A percentile compares a stretch with the other conserved stretches of the same genome.
Conservation (phyloP, 1,140 invertebrate genomes). For the Thaumatotibia leucotreta region DNA sequence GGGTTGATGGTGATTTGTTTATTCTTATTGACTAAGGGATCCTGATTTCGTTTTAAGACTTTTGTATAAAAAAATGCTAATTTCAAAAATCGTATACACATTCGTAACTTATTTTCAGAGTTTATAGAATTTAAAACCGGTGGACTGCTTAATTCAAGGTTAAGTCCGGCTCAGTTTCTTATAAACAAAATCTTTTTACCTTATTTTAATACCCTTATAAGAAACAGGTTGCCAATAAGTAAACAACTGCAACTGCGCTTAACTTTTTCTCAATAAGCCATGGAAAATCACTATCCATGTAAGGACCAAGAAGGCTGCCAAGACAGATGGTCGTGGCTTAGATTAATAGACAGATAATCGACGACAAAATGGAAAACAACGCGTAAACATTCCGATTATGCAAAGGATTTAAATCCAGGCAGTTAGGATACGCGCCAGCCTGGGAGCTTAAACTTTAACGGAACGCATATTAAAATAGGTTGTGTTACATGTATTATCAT, state of each 20-base stretch:
- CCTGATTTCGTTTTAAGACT: too few relatives aligned
- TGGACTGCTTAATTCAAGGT: not conserved
- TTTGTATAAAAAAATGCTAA: too few relatives aligned
- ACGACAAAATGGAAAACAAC: not conserved
- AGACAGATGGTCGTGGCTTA: not conserved
- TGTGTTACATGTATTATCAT: slow-evolving; percentile 36
- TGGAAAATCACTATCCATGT: slow-evolving; percentile 2
- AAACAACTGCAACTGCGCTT: not conserved
- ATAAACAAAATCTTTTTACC: not conserved
- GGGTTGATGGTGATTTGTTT: too few relatives aligned
- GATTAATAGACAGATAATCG: not conserved
- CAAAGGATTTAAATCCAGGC: not conserved
- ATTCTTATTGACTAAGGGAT: too few relatives aligned
- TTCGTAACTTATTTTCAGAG: too few relatives aligned
- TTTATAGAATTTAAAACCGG: not conserved
- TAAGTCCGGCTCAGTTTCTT: not conserved
- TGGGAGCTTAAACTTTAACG: not conserved
- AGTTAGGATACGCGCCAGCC: not conserved
- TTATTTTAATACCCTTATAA: not conserved
- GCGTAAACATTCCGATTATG: slow-evolving; percentile 5
- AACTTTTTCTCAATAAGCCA: not conserved
- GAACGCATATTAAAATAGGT: slow-evolving; percentile 17
- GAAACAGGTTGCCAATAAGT: not conserved
- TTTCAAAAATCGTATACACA: too few relatives aligned
- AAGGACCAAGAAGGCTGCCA: not conserved